Percentiles rank a stretch among this genome's conserved stretches.
phyloP scores from a whole-genome alignment of 2,888 invertebrate species.

The Aphodius sticticus region DNA sequence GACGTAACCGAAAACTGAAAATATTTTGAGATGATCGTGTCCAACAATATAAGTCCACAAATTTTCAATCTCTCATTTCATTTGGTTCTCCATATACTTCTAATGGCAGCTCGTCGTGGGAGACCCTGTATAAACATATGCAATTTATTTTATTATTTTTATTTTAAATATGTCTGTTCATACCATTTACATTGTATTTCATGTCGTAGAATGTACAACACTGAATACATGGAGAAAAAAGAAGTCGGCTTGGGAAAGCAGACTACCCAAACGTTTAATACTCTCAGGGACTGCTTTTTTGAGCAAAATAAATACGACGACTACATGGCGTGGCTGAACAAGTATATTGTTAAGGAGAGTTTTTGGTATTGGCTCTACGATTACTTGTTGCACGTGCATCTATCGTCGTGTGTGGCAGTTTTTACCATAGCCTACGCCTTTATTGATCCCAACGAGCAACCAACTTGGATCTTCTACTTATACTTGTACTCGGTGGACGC shows the following conservation, averaged over 20 bases:
- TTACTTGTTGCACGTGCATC: conserved; percentile 33
- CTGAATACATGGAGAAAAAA: neutral
- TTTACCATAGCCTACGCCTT: conserved; percentile 25
- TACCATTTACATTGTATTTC: too few relatives aligned
- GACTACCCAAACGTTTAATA: neutral
- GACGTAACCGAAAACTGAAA: too few relatives aligned
- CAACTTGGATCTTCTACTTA: neutral
- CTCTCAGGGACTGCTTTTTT: neutral
- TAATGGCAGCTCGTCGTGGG: too few relatives aligned
- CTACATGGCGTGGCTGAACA: conserved; percentile 26
- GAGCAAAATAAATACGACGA: conserved; percentile 21
- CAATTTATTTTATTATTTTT: too few relatives aligned
- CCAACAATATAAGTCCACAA: too few relatives aligned
- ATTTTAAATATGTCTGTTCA: too few relatives aligned
- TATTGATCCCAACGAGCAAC: neutral
- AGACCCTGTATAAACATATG: too few relatives aligned
- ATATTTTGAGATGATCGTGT: too few relatives aligned
- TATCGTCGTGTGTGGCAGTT: conserved; percentile 28
- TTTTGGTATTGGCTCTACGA: conserved; percentile 32
- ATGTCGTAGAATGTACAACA: neutral
- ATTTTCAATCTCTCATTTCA: too few relatives aligned
- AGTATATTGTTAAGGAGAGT: conserved; percentile 15
- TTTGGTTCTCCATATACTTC: too few relatives aligned
- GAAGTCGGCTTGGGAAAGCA: neutral
- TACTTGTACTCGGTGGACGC: conserved; percentile 26